Evolutionary conservation across 2,113 vertebrate genomes (phyloP), one percentile per base, ranked within the genome.

Genomic region (Globicephala melas): DNA sequence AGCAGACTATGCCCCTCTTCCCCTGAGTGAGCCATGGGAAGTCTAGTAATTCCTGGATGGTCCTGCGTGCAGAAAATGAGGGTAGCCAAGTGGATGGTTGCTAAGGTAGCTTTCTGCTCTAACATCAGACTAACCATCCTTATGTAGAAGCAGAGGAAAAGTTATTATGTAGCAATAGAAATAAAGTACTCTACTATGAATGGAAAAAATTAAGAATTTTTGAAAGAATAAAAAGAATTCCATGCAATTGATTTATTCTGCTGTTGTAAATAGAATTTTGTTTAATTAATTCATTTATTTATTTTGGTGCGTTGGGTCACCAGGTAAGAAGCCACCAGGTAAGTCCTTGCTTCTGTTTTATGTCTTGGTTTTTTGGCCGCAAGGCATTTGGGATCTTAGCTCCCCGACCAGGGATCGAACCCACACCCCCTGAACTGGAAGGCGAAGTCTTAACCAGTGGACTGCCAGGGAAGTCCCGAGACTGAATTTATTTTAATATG

Each of bases 401-500:
- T 58, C 55, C 20, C 55, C 2, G 7, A 58, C 55, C 55, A 58
- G 17, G 55, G 55, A 21, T 58, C 7, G 7, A 58, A 58, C 55
- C 20, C 55, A 21, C 20, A 58, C 55, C 20, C 55, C 55, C 20
- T 21, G 55, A 18, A 58, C 20, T 58, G 55, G 55, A 58, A 58
- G 55, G 55, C 6, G 7, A 58, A 58, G 55, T 58, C 55, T 21
- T 58, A 58, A 58, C 55, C 55, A 58, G 20, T 58, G 20, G 20
- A 58, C 55, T 8, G 2, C 55, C 55, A 58, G 55, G 20, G 55
- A 58, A 21, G 55, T 58, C 55, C 55, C 55, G 20, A 58, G 18
- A 58, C 55, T 58, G 55, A 58, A 58, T 58, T 58, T 58, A 58
- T 58, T 58, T 58, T 92, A 98, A 96, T 92, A 95, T 85, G 95